Conservation (phyloP, 2,797 vertebrate species). For the Hylomyscus alleni region DNA sequence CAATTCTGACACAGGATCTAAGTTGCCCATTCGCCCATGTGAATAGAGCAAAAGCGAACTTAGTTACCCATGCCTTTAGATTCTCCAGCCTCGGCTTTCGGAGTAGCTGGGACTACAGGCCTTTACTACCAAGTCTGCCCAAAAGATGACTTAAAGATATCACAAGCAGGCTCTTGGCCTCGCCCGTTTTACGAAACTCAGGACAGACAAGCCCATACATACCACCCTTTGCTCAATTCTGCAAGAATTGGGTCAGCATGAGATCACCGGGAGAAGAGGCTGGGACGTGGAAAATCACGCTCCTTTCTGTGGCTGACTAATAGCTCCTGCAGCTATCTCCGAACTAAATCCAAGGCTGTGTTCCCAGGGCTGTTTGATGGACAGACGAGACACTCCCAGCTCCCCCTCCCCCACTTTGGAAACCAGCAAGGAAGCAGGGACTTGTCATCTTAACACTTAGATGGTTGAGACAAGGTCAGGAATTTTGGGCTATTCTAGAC, state of each 20-base stretch:
- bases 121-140: background rate
- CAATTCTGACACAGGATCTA: background rate
- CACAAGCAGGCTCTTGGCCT: background rate
- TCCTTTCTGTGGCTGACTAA: background rate
- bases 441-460: background rate
- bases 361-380: background rate
- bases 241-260: background rate
- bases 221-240: background rate
- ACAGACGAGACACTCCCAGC: background rate
- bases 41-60: background rate
- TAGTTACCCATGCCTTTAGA: background rate
- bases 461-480: background rate
- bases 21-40: background rate
- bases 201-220: background rate
- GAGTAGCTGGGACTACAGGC: background rate
- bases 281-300: too few species aligned
- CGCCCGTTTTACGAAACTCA: too few species aligned
- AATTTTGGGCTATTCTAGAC: background rate
- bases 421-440: background rate
- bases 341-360: rapidly evolving
- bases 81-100: background rate
- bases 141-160: background rate
- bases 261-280: background rate
- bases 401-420: background rate
- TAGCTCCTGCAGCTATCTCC: too few species aligned